Base-by-base conservation (phyloP, 1,140 invertebrate species). In the Drosophila sechellia region DNA sequence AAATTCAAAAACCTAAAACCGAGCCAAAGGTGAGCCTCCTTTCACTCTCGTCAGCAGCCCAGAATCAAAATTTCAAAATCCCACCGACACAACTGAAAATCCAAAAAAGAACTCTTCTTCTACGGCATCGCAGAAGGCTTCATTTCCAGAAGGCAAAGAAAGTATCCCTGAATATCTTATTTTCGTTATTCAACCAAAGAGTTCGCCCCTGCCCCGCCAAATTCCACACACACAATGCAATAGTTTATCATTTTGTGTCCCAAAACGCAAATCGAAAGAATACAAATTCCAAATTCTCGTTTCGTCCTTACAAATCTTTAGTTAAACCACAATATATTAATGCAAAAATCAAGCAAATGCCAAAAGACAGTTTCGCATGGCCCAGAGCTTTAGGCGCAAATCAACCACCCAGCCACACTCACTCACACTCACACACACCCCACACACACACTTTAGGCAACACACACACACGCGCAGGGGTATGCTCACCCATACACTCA, bases 211-310 rank as follows among this genome's bases (percentile, higher is more conserved):
- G 74, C 57, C 42, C 52, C 40, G 12, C 25, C 56, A 55, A 78
- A 89, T 71, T 60, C 79, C 60, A 80, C 84, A 89, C 85, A 89
- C 85, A 72, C 84, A 84, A 89, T 89, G 84, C 84, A 89, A 89
- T 89, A 89, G 84, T 89, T 89, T 89, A 78, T 89, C 85, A 89
- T 89, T 89, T 89, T 90, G 84, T 89, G 84, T 89, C 81, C 76
- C 55, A 79, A 89, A 87, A 79, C 66, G 84, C 83, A 87, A 84
- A 90, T 90, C 84, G 75, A 83, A 83, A 57, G 15, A 83, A 83
- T 79, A 11, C 25, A 83, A 87, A 87, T 87, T 81, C 72, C 31
- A 86, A 86, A 83, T 77, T 79, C 35, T 10, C 45, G 79, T 87
- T 87, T 87, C 84, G 83, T 79, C 39, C 15, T 87, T 89, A 89